These are phyloP conservation scores for Eublepharis macularius DNA, from an alignment of 2,113 vertebrate species.

Conservation along the genomic window DNA sequence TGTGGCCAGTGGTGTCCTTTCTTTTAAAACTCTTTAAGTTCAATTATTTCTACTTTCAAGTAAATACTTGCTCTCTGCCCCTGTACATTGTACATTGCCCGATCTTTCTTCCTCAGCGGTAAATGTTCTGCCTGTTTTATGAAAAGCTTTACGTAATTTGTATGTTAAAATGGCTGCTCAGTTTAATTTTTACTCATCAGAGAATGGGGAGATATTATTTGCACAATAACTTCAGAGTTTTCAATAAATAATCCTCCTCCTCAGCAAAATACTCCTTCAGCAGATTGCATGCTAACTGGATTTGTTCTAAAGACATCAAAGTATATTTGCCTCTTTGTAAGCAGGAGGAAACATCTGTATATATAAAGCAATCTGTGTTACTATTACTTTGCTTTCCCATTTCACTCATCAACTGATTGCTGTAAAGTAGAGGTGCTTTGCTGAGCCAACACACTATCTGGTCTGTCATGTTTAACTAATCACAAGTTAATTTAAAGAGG, in stretches of 20 bases:
- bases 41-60: not conserved
- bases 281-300: not conserved
- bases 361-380: not conserved
- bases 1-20: not conserved
- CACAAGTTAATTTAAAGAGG: not conserved
- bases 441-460: slow-evolving; percentile 2
- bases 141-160: slow-evolving; percentile 44
- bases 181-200: not conserved
- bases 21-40: not conserved
- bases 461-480: slow-evolving; percentile 26
- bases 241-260: not conserved
- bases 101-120: slow-evolving; percentile 24
- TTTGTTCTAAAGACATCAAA: slow-evolving; percentile 31
- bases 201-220: slow-evolving; percentile 29
- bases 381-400: slow-evolving; percentile 41
- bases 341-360: slow-evolving; percentile 27
- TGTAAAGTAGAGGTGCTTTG: slow-evolving; percentile 7
- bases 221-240: not conserved
- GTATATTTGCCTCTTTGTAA: slow-evolving; percentile 13
- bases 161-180: not conserved
- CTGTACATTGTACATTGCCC: slow-evolving; percentile 7
- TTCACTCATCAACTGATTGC: not conserved
- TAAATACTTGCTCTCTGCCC: not conserved
- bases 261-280: slow-evolving; percentile 13
- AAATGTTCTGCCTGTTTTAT: not conserved